Conservation (phyloP, 2,888 invertebrate species). For the Lithophane socia region DNA sequence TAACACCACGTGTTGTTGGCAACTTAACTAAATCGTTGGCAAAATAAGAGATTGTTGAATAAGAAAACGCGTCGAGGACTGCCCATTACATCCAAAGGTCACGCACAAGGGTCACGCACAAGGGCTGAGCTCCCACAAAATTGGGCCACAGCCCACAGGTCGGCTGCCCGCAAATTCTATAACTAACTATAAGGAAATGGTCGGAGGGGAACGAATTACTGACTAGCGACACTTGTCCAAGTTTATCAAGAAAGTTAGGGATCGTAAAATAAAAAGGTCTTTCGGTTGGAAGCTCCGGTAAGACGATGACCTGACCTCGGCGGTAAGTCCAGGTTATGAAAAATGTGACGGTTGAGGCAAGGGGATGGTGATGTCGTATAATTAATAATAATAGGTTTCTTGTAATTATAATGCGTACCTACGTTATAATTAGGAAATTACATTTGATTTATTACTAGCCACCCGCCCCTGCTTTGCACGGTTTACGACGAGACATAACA, state of each 20-base stretch:
- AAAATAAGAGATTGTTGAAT: constrained; percentile 69
- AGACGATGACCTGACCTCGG: constrained; percentile 31
- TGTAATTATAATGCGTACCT: neutral
- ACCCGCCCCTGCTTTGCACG: too few relatives aligned
- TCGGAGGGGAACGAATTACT: constrained; percentile 60
- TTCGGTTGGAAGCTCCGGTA: constrained; percentile 19
- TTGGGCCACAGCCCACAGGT: constrained; percentile 67
- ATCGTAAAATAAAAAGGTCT: constrained; percentile 65
- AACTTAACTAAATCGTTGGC: constrained; percentile 65
- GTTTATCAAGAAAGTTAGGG: constrained; percentile 73
- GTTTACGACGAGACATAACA: too few relatives aligned
- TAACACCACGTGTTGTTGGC: constrained; percentile 54
- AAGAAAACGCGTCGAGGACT: constrained; percentile 63
- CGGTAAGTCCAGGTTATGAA: constrained; percentile 51
- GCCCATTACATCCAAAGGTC: constrained; percentile 68
- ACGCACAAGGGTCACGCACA: constrained; percentile 71
- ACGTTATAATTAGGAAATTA: neutral
- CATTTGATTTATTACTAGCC: neutral
- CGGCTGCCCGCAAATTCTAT: constrained; percentile 70
- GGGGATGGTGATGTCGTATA: neutral
- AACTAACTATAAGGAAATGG: constrained; percentile 69
- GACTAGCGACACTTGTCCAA: constrained; percentile 69
- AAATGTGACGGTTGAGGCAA: constrained; percentile 32
- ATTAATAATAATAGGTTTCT: constrained; percentile 7
- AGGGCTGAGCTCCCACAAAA: constrained; percentile 61